These are phyloP conservation scores for Drosophila nannoptera DNA, from an alignment of 1,140 invertebrate species.

Conservation along the genomic window DNA sequence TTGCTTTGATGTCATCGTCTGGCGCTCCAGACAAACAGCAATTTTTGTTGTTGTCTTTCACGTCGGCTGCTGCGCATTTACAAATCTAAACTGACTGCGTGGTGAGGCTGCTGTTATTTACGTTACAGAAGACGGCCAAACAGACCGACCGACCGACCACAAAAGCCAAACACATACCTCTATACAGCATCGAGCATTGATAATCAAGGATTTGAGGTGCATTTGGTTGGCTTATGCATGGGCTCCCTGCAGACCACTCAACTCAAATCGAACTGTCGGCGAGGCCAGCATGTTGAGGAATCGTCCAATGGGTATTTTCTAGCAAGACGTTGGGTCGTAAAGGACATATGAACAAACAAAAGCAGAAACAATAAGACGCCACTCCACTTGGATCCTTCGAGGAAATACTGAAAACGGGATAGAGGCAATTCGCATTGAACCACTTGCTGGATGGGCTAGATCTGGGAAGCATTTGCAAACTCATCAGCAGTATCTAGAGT, in stretches of 20 bases:
- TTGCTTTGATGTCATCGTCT: conserved; percentile 5
- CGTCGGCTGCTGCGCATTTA: conserved; percentile 8
- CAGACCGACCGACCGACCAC: neutral
- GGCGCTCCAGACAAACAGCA: conserved; percentile 5
- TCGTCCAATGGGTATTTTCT: too few relatives aligned
- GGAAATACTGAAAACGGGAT: too few relatives aligned
- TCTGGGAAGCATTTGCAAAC: too few relatives aligned
- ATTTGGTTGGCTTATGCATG: neutral
- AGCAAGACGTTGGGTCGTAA: too few relatives aligned
- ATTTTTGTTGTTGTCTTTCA: neutral
- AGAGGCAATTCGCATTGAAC: neutral
- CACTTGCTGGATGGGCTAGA: too few relatives aligned
- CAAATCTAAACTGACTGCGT: neutral
- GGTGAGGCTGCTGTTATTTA: neutral
- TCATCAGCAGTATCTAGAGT: too few relatives aligned
- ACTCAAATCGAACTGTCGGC: too few relatives aligned
- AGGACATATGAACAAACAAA: too few relatives aligned
- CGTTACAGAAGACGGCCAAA: neutral
- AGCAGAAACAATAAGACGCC: too few relatives aligned
- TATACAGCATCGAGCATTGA: neutral
- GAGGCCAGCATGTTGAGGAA: too few relatives aligned
- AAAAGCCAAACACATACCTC: neutral
- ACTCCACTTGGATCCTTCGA: too few relatives aligned
- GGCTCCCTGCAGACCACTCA: neutral
- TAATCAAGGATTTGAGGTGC: neutral